Evolutionary conservation across 2,113 vertebrate genomes (phyloP).

Genomic region (Chlamydotis undulata): DNA sequence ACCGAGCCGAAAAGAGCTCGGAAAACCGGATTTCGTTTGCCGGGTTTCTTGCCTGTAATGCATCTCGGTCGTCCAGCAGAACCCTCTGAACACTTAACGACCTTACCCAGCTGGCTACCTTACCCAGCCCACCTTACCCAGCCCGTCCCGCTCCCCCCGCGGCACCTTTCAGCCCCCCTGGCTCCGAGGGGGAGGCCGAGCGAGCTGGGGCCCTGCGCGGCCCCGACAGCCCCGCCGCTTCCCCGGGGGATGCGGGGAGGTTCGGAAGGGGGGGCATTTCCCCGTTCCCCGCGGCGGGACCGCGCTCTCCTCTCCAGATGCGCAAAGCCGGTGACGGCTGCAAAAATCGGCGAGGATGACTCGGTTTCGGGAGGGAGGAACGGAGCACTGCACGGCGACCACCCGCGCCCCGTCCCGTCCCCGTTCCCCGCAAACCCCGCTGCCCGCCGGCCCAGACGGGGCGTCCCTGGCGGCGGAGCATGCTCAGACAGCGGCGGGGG

Average conservation of each 20-base stretch:
- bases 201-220: background rate
- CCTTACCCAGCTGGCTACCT: too few species aligned
- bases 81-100: background rate
- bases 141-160: background rate
- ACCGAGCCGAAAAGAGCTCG: background rate
- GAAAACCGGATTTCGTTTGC: background rate
- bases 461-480: background rate
- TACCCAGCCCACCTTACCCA: too few species aligned
- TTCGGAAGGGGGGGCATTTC: background rate
- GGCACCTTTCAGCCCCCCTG: background rate
- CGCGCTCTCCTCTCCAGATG: background rate
- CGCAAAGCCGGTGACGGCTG: background rate
- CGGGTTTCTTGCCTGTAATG: background rate
- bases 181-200: background rate
- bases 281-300: background rate
- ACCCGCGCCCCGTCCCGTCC: fast-evolving
- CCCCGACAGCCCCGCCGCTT: background rate
- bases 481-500: constrained; percentile 8
- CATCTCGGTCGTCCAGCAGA: background rate
- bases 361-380: background rate
- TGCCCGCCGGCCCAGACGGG: background rate
- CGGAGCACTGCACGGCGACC: background rate
- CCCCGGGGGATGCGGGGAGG: background rate
- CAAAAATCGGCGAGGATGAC: too few species aligned
- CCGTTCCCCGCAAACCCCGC: background rate